Evolutionary conservation across 1,140 invertebrate genomes (phyloP).

Genomic region (Trichonephila inaurata): DNA sequence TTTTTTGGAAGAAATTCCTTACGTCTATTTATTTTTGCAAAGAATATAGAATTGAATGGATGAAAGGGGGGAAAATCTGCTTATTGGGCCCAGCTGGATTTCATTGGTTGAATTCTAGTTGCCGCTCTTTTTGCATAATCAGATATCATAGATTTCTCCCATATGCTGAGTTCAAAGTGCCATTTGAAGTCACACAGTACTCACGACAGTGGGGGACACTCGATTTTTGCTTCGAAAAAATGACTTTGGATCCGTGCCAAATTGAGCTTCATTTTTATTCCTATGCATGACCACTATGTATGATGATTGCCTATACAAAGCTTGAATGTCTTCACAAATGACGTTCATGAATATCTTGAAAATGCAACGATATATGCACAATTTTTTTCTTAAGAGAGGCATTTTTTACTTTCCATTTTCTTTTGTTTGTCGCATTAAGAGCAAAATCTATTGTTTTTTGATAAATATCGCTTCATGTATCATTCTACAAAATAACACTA

Average conservation of each 20-base stretch:
- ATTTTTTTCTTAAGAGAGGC: not conserved
- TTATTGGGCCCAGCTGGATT: not conserved
- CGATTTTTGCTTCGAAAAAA: not conserved
- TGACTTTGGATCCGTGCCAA: not conserved
- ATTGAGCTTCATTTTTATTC: constrained; percentile 27
- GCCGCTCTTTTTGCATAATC: constrained; percentile 5
- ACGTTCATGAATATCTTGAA: constrained; percentile 13
- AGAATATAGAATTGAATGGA: not conserved
- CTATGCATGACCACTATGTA: constrained; percentile 16
- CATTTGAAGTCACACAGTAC: constrained; percentile 3
- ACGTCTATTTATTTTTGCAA: not conserved
- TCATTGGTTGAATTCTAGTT: not conserved
- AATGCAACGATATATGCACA: not conserved
- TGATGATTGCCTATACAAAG: constrained; percentile 39
- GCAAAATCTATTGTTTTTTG: no score
- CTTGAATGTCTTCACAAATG: constrained; percentile 26
- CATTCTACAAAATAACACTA: no score
- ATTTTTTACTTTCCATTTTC: not conserved
- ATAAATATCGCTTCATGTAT: no score
- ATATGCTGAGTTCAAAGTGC: constrained; percentile 14
- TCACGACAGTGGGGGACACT: constrained; percentile 1
- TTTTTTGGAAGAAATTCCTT: not conserved
- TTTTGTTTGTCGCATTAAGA: no score
- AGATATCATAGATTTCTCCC: not conserved
- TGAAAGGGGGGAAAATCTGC: not conserved